phyloP scores from a whole-genome alignment of 2,113 vertebrate species.

The Oenanthe melanoleuca region DNA sequence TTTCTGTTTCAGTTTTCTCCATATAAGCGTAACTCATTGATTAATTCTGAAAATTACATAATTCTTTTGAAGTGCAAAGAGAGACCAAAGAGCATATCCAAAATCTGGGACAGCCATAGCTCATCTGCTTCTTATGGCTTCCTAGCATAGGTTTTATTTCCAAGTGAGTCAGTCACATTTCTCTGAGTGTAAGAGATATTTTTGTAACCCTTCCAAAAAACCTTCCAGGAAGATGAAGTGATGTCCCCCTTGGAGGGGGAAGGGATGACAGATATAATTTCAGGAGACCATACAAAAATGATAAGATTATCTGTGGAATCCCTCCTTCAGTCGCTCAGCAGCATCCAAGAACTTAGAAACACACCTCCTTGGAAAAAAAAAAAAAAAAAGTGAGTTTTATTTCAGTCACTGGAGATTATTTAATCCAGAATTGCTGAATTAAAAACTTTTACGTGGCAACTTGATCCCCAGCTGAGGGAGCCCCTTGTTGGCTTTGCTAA shows the following conservation, averaged over 20 bases:
- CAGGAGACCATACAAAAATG: not conserved
- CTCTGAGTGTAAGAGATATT: not conserved
- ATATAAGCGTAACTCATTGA: constrained; percentile 23
- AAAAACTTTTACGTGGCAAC: not conserved
- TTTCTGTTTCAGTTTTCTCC: constrained; percentile 23
- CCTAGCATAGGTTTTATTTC: constrained; percentile 14
- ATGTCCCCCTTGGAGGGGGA: not conserved
- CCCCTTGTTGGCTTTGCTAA: not conserved
- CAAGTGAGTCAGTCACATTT: not conserved
- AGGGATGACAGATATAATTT: not conserved
- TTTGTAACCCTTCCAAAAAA: constrained; percentile 23
- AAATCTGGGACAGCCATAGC: constrained; percentile 8
- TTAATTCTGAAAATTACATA: constrained; percentile 49
- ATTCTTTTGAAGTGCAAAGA: constrained; percentile 47
- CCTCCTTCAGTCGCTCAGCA: not conserved
- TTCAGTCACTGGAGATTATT: constrained; percentile 12
- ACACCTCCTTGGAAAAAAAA: not conserved
- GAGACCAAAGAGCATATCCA: constrained; percentile 10
- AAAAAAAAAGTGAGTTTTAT: not conserved
- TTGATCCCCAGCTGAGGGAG: not conserved
- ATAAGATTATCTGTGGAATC: not conserved
- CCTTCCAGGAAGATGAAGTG: not conserved
- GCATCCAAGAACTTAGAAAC: not conserved
- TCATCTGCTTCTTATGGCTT: constrained; percentile 6
- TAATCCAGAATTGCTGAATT: not conserved